Conservation (phyloP, 2,113 vertebrate genomes). For the Stigmatopora argus region DNA sequence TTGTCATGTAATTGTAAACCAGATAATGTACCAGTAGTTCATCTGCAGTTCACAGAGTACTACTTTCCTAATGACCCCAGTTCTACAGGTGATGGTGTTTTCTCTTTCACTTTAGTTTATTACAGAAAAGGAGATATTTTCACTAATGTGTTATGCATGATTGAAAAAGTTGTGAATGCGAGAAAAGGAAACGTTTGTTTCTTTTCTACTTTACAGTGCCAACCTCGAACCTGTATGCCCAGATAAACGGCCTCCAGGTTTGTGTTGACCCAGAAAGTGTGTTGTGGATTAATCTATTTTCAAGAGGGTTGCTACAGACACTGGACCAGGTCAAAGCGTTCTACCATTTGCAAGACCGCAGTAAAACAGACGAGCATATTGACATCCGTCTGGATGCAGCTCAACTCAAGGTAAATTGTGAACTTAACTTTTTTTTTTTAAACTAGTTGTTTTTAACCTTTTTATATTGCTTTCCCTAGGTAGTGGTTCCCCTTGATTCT, state of each 20-base stretch:
- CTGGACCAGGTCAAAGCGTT: slow-evolving; percentile 94
- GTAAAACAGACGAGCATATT: slow-evolving; percentile 81
- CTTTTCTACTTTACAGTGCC: slow-evolving; percentile 73
- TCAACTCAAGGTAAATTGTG: slow-evolving; percentile 78
- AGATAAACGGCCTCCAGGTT: slow-evolving; percentile 84
- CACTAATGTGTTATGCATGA: background rate
- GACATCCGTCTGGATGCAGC: slow-evolving; percentile 84
- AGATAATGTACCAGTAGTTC: slow-evolving; percentile 80
- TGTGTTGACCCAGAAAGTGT: slow-evolving; percentile 83
- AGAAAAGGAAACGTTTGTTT: background rate
- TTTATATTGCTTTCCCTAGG: slow-evolving; percentile 53
- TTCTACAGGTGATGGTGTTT: slow-evolving; percentile 73
- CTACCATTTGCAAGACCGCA: slow-evolving; percentile 84
- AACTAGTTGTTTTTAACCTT: background rate
- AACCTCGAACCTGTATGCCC: slow-evolving; percentile 84
- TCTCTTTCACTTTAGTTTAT: background rate
- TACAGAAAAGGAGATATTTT: background rate
- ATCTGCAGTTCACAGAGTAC: slow-evolving; percentile 94
- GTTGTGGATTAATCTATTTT: slow-evolving; percentile 91
- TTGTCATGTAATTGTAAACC: slow-evolving; percentile 89
- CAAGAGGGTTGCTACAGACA: slow-evolving; percentile 83
- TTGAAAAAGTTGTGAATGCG: background rate
- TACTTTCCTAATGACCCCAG: slow-evolving; percentile 86
- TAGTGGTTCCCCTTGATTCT: slow-evolving; percentile 84
- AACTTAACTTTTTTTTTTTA: background rate